Evolutionary conservation across 2,888 invertebrate species (phyloP).

Genomic region (Sceliomorpha sp.): DNA sequence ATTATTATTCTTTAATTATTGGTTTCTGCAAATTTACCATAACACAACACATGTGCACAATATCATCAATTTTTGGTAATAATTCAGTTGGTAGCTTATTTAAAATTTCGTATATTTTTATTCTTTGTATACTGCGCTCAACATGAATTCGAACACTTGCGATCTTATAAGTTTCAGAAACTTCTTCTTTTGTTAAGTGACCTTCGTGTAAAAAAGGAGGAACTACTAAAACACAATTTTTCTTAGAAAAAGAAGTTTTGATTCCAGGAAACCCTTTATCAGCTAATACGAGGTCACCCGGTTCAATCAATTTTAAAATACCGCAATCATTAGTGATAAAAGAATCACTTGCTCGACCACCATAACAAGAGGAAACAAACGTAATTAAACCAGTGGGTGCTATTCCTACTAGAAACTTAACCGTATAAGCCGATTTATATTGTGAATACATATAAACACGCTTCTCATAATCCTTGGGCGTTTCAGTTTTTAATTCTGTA

Average conservation of each 20-base stretch:
- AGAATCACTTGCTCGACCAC: conserved; percentile 53
- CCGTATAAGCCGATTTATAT: conserved; percentile 52
- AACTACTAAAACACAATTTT: conserved; percentile 16
- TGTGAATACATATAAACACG: conserved; percentile 53
- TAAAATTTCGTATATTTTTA: conserved; percentile 24
- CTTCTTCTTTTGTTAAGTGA: conserved; percentile 16
- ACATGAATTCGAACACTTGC: conserved; percentile 24
- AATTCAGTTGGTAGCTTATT: conserved; percentile 18
- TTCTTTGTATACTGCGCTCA: conserved; percentile 21
- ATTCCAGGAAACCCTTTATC: conserved; percentile 58
- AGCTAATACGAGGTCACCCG: conserved; percentile 54
- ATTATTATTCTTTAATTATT: conserved; percentile 3
- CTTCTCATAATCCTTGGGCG: conserved; percentile 45
- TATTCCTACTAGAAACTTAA: conserved; percentile 58
- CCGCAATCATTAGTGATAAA: conserved; percentile 57
- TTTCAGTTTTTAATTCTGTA: conserved; percentile 56
- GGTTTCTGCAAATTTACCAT: conserved; percentile 19
- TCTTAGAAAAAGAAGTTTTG: conserved; percentile 22
- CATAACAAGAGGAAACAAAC: conserved; percentile 56
- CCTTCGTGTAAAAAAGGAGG: conserved; percentile 27
- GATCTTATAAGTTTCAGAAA: conserved; percentile 21
- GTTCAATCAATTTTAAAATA: conserved; percentile 55
- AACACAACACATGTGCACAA: conserved; percentile 27
- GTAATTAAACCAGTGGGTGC: conserved; percentile 57
- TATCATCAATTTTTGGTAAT: conserved; percentile 14